These are phyloP conservation scores for Pipistrellus nathusii DNA, from an alignment of 2,797 vertebrate genomes.

Conservation along the genomic window DNA sequence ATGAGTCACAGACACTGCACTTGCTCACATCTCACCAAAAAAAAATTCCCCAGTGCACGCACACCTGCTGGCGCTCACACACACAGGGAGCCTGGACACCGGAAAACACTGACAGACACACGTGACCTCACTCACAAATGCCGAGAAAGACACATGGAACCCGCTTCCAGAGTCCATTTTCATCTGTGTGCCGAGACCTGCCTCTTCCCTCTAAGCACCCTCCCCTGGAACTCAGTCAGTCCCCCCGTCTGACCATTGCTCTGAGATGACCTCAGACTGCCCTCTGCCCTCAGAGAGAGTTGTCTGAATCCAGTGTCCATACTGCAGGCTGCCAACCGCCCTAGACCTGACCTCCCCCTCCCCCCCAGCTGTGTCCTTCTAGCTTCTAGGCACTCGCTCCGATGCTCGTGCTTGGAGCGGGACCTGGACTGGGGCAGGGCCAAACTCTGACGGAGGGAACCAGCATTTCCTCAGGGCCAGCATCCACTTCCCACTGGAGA, in stretches of 20 bases:
- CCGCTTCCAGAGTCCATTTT: not conserved
- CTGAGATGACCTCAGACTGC: not conserved
- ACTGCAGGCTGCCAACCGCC: not conserved
- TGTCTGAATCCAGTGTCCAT: not conserved
- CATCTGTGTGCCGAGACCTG: not conserved
- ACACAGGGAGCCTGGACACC: too few relatives aligned
- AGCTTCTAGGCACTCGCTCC: not conserved
- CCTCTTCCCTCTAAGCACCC: not conserved
- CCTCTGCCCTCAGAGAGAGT: not conserved
- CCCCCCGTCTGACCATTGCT: not conserved
- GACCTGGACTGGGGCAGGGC: not conserved
- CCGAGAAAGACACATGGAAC: not conserved
- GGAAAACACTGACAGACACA: not conserved
- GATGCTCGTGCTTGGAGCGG: not conserved
- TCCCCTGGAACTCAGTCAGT: not conserved
- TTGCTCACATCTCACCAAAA: not conserved
- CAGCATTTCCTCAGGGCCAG: rapidly evolving
- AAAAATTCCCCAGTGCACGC: not conserved
- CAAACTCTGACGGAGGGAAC: too few relatives aligned
- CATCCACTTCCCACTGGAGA: not conserved
- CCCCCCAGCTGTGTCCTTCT: not conserved
- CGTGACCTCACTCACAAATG: not conserved
- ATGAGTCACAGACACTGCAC: conserved; percentile 70
- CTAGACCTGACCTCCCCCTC: not conserved
- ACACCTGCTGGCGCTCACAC: not conserved